phyloP scores from a whole-genome alignment of 2,797 vertebrate genomes.

The Squalus acanthias region DNA sequence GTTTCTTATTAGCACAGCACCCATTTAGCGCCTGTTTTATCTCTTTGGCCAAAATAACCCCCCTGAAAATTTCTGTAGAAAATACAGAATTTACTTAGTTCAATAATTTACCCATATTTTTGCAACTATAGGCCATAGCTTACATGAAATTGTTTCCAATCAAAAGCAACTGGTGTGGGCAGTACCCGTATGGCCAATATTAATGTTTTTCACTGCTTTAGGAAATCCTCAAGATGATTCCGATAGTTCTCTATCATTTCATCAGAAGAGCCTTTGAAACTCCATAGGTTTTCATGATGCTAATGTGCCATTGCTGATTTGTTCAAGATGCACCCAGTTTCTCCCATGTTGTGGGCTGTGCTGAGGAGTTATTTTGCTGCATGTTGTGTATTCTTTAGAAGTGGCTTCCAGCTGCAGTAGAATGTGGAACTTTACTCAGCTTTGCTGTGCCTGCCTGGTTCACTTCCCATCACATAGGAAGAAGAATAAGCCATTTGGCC shows the following conservation, averaged over 20 bases:
- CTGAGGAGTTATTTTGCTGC: not conserved
- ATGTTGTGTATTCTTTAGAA: not conserved
- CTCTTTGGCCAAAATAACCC: too few species aligned
- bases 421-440: not conserved
- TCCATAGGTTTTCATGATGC: not conserved
- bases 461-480: too few species aligned
- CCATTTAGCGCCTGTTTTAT: too few species aligned
- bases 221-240: not conserved
- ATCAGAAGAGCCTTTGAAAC: not conserved
- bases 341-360: not conserved
- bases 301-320: not conserved
- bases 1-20: too few species aligned
- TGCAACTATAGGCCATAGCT: not conserved
- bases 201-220: not conserved
- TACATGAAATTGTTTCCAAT: not conserved
- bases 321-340: not conserved
- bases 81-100: too few species aligned
- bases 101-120: not conserved
- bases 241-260: not conserved
- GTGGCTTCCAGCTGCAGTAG: not conserved
- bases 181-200: not conserved
- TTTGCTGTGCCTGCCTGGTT: too few species aligned
- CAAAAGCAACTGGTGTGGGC: not conserved
- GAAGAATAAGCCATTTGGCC: too few species aligned
- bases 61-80: not conserved